phyloP scores from a whole-genome alignment of 2,888 invertebrate genomes.

The Hymenopus coronatus region DNA sequence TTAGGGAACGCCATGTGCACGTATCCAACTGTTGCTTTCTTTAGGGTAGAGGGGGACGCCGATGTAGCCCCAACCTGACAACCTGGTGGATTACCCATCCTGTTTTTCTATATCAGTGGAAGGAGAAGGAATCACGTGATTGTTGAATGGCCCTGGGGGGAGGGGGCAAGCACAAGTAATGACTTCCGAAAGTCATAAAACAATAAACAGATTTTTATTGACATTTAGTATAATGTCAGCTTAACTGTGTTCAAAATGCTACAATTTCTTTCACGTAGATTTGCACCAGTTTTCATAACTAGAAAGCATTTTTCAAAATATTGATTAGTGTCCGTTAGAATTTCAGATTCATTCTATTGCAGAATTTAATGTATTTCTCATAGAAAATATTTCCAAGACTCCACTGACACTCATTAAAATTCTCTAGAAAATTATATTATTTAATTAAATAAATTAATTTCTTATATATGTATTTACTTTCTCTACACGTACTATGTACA shows the following conservation, averaged over 20 bases:
- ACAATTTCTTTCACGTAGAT: background rate
- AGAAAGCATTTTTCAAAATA: too few relatives aligned
- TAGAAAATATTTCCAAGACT: too few relatives aligned
- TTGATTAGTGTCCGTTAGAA: too few relatives aligned
- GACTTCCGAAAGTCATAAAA: background rate
- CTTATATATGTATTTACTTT: too few relatives aligned
- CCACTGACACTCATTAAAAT: too few relatives aligned
- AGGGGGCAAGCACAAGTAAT: background rate
- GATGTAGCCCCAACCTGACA: background rate
- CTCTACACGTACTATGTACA: too few relatives aligned
- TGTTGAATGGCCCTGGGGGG: background rate
- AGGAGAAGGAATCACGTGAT: background rate
- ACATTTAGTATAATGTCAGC: background rate
- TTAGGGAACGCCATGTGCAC: background rate
- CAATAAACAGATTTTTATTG: background rate
- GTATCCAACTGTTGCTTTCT: background rate
- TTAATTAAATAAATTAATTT: too few relatives aligned
- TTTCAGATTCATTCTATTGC: too few relatives aligned
- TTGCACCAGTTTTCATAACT: too few relatives aligned
- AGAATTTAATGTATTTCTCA: too few relatives aligned
- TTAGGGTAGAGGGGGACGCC: background rate
- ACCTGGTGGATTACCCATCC: background rate
- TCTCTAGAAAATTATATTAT: too few relatives aligned
- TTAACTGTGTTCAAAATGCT: background rate
- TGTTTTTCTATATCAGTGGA: background rate